A percentile compares a stretch with the other conserved stretches of the same genome.
Evolutionary conservation across 2,113 vertebrate genomes (phyloP).

Genomic region (Ammodytes dubius): DNA sequence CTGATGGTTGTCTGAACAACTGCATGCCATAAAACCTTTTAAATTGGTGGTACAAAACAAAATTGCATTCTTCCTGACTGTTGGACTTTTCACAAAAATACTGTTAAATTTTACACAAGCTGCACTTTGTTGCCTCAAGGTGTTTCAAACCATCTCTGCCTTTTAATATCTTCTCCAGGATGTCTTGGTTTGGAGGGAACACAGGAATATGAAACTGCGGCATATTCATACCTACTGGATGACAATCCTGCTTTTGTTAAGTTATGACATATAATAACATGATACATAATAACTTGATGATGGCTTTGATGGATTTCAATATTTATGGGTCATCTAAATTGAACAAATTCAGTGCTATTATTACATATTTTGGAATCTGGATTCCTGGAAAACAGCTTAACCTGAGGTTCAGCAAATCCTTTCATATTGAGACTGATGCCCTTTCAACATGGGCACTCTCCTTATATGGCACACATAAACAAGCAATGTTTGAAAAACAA

Average conservation of each 20-base stretch:
- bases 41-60: conserved; percentile 21
- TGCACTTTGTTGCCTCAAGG: conserved; percentile 4
- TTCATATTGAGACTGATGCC: conserved; percentile 36
- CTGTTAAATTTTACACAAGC: not conserved
- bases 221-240: conserved; percentile 18
- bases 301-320: conserved; percentile 19
- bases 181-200: conserved; percentile 18
- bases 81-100: not conserved
- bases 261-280: conserved; percentile 24
- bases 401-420: conserved; percentile 35
- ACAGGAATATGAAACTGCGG: not conserved
- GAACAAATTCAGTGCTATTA: conserved; percentile 36
- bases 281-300: conserved; percentile 40
- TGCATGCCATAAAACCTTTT: not conserved
- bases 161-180: conserved; percentile 22
- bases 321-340: conserved; percentile 39
- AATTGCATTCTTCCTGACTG: not conserved
- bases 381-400: conserved; percentile 51
- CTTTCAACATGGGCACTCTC: conserved; percentile 40
- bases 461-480: not conserved
- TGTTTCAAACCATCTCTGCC: conserved; percentile 4
- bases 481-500: conserved; percentile 15
- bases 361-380: conserved; percentile 33
- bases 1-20: conserved; percentile 2
- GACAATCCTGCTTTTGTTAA: not conserved